Base-by-base conservation (phyloP, 2,113 vertebrate species). In the Amphiprion ocellaris region DNA sequence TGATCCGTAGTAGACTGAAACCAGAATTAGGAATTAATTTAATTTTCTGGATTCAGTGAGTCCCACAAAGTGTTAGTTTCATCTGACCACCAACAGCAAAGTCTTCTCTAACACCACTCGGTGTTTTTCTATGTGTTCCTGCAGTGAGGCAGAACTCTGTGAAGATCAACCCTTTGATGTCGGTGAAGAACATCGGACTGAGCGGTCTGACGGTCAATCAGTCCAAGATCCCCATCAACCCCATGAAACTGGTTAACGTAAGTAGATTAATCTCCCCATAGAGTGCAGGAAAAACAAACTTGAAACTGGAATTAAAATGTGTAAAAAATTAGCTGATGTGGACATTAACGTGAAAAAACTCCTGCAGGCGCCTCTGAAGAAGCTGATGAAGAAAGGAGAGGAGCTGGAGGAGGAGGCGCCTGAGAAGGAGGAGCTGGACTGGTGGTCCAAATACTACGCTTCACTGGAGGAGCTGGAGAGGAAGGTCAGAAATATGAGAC, bases 381-480 rank as follows among this genome's bases (percentile, higher is more conserved):
- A 93, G 84, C 82, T 94, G 52, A 74, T 69, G 5, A 91, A 71
- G 28, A 93, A 85, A 10, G 83, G 87, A 2, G 93, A 95, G 54
- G 95, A 94, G 70, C 92, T 97, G 21, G 95, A 97, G 83, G 96
- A 98, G 85, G 96, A 97, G 60, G 87, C 92, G 2, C 96, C 95
- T 17, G 97, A 99, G 55, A 85, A 94, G 10, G 96, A 97, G 72
- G 97, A 98, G 83, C 80, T 99, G 50, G 97, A 99, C 88, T 99
- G 98, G 98, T 98, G 98, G 97, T 97, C 98, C 21, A 99, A 98
- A 84, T 99, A 99, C 83, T 97, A 97, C 0, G 93, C 95, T 3
- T 98, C 97, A 0, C 55, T 98, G 81, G 95, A 96, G 79, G 97
- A 98, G 74, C 65, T 96, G 39, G 95, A 93, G 77, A 95, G 93